Evolutionary conservation across 2,888 invertebrate genomes (phyloP).

Genomic region (Flexamia atlantica): DNA sequence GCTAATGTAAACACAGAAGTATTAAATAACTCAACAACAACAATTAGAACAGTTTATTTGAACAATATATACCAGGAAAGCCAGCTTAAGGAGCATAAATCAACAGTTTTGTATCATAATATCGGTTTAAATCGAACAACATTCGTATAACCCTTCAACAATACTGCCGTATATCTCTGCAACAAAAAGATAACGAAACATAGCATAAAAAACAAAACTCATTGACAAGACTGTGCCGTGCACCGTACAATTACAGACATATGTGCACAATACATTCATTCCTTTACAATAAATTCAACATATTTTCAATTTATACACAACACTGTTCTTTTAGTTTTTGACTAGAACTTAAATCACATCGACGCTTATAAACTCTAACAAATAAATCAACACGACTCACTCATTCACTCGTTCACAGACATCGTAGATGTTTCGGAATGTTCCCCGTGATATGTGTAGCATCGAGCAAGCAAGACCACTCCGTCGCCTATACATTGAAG

Average conservation of each 20-base stretch:
- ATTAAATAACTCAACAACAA: slow-evolving; percentile 56
- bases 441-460: slow-evolving; percentile 59
- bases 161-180: neutral
- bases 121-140: neutral
- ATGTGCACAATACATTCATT: slow-evolving; percentile 58
- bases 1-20: neutral
- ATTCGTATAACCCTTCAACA: neutral
- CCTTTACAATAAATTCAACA: slow-evolving; percentile 54
- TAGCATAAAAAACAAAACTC: neutral
- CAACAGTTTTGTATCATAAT: slow-evolving; percentile 11
- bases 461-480: slow-evolving; percentile 47
- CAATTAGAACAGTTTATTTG: slow-evolving; percentile 58
- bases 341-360: slow-evolving; percentile 55
- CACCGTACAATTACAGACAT: slow-evolving; percentile 35
- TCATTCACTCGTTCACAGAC: neutral
- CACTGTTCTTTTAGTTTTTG: slow-evolving; percentile 25
- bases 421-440: slow-evolving; percentile 40
- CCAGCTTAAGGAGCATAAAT: slow-evolving; percentile 37
- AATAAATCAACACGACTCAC: slow-evolving; percentile 45
- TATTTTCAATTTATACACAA: slow-evolving; percentile 54
- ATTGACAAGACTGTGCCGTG: slow-evolving; percentile 19
- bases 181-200: neutral
- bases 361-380: slow-evolving; percentile 56
- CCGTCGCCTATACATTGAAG: slow-evolving; percentile 57
- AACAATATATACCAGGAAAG: slow-evolving; percentile 56